Evolutionary conservation across 1,140 invertebrate genomes (phyloP).

Genomic region (Amphibalanus amphitrite): DNA sequence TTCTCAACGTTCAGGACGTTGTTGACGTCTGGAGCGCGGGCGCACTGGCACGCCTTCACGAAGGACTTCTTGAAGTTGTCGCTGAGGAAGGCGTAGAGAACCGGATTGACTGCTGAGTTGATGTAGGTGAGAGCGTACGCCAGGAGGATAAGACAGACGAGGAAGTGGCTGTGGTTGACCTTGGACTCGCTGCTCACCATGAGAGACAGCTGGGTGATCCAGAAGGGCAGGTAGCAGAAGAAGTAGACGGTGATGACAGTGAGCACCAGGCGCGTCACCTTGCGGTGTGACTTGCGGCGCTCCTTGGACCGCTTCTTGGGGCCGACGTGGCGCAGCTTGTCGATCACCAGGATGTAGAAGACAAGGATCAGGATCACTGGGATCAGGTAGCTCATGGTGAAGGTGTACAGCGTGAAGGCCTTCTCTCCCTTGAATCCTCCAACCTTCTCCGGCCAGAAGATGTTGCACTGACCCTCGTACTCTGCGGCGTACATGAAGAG

Average conservation of each 20-base stretch:
- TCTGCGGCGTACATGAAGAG: conserved; percentile 78
- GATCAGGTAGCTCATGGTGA: conserved; percentile 79
- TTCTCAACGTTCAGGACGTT: conserved; percentile 74
- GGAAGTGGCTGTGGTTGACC: conserved; percentile 46
- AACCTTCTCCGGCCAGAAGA: conserved; percentile 50
- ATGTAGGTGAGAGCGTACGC: conserved; percentile 82
- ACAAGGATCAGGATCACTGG: conserved; percentile 79
- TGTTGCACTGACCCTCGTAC: conserved; percentile 46
- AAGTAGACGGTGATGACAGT: conserved; percentile 93
- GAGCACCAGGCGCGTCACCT: conserved; percentile 83
- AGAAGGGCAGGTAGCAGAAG: conserved; percentile 91
- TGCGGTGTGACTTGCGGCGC: conserved; percentile 76
- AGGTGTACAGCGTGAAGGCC: conserved; percentile 77
- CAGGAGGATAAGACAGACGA: conserved; percentile 58
- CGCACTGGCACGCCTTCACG: conserved; percentile 49
- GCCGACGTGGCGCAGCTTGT: conserved; percentile 66
- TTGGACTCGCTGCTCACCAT: conserved; percentile 48
- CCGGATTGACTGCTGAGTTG: conserved; percentile 93
- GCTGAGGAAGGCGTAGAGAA: conserved; percentile 83
- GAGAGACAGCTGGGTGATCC: conserved; percentile 60
- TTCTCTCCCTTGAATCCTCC: conserved; percentile 35
- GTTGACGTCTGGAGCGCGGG: conserved; percentile 49
- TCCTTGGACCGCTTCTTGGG: conserved; percentile 66
- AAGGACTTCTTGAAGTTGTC: conserved; percentile 93
- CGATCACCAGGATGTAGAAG: conserved; percentile 90